A percentile compares a stretch with the other conserved stretches of the same genome.
Conservation (phyloP, 2,888 invertebrate species). For the Synanthedon andrenaeformis region DNA sequence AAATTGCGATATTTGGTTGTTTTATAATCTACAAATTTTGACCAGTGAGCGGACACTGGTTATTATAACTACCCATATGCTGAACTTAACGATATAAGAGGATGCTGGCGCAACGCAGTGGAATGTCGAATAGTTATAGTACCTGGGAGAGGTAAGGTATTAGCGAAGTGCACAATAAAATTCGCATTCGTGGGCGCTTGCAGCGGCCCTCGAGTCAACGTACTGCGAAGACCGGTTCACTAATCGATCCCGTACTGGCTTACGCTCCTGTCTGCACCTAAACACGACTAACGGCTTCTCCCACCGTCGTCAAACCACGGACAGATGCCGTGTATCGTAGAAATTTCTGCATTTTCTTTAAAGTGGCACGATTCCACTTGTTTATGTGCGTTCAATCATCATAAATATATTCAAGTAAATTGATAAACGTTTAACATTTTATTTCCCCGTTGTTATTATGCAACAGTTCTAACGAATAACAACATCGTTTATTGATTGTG, state of each 20-base stretch:
- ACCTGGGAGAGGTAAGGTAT: background rate
- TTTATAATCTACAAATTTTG: no score
- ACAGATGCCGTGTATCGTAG: slow-evolving; percentile 18
- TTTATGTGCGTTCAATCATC: no score
- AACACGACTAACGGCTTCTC: slow-evolving; percentile 60
- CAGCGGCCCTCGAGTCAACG: slow-evolving; percentile 55
- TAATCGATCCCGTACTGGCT: slow-evolving; percentile 61
- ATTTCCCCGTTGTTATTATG: background rate
- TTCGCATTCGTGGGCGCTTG: slow-evolving; percentile 36
- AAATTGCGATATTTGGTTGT: no score
- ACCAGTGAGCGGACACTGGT: no score
- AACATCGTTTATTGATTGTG: background rate
- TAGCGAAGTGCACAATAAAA: background rate
- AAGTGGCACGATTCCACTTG: no score
- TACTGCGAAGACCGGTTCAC: slow-evolving; percentile 60
- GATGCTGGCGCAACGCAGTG: background rate
- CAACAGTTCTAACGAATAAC: background rate
- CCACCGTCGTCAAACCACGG: slow-evolving; percentile 30
- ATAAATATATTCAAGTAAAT: no score
- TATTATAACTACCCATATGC: no score
- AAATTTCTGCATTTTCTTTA: slow-evolving; percentile 1
- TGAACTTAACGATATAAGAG: no score
- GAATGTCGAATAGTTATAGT: background rate
- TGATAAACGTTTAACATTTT: no score
- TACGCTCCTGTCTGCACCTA: slow-evolving; percentile 60